Conservation (phyloP, 2,113 vertebrate species). For the Passer domesticus region DNA sequence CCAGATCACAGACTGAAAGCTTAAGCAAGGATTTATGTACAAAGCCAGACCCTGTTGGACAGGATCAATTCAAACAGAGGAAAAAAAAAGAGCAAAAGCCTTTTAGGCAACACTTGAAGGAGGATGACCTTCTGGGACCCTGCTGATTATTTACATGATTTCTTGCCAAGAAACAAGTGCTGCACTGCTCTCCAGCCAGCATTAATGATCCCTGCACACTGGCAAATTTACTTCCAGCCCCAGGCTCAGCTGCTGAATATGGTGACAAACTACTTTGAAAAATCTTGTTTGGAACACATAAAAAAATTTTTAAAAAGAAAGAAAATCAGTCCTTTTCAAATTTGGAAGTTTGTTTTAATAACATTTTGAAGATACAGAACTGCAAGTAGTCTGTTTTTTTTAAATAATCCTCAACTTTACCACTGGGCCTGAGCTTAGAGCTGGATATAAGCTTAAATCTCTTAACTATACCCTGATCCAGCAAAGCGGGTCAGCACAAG, state of each 20-base stretch:
- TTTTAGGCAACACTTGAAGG: slow-evolving; percentile 41
- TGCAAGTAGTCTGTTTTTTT: not conserved
- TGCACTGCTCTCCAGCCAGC: not conserved
- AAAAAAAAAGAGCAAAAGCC: slow-evolving; percentile 28
- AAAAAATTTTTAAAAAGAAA: not conserved
- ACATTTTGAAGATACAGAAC: not conserved
- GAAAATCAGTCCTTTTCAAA: not conserved
- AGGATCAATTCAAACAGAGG: slow-evolving; percentile 32
- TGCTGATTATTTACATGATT: slow-evolving; percentile 52
- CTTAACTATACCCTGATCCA: not conserved
- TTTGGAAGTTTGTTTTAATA: not conserved
- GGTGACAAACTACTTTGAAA: not conserved
- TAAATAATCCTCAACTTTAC: not conserved
- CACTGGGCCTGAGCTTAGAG: not conserved
- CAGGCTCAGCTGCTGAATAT: not conserved
- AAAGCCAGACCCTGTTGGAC: slow-evolving; percentile 22
- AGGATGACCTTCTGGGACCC: slow-evolving; percentile 47
- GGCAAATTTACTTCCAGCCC: not conserved
- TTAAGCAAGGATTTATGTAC: slow-evolving; percentile 31
- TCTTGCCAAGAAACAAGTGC: slow-evolving; percentile 46
- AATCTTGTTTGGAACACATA: not conserved
- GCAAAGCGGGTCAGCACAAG: not conserved
- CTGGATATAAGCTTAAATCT: not conserved
- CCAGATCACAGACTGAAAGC: not conserved
- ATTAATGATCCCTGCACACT: not conserved